These are phyloP conservation scores for Hydriomena furcata DNA, from an alignment of 2,888 invertebrate genomes.

Conservation along the genomic window DNA sequence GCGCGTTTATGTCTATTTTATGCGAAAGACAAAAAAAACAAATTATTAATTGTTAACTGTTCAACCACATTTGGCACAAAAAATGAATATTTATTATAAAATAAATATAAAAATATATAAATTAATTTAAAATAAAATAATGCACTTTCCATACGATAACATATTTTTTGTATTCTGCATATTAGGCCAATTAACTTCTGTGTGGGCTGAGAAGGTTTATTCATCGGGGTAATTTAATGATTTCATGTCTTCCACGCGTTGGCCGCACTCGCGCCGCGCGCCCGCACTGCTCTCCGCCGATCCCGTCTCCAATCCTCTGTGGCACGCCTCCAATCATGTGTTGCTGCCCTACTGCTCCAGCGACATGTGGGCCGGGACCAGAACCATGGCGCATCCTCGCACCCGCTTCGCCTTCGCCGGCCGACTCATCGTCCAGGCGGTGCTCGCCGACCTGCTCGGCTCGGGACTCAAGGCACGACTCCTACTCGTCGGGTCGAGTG, in stretches of 20 bases:
- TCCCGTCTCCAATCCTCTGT: conserved; percentile 93
- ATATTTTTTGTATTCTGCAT: too few species aligned
- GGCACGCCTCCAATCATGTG: conserved; percentile 96
- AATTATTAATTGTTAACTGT: too few species aligned
- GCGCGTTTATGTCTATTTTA: conserved; percentile 19
- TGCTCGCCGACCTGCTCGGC: conserved; percentile 80
- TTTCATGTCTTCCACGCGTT: conserved; percentile 93
- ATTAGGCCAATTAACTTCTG: too few species aligned
- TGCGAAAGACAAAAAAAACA: background rate
- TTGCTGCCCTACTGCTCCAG: conserved; percentile 97
- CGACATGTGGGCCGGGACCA: conserved; percentile 96
- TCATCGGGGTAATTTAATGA: background rate
- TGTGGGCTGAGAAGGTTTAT: too few species aligned
- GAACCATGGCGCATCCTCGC: conserved; percentile 68
- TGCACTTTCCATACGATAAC: too few species aligned
- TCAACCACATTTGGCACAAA: too few species aligned
- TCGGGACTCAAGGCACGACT: conserved; percentile 87
- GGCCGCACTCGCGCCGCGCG: conserved; percentile 93
- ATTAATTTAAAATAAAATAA: too few species aligned
- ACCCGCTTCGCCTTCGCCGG: conserved; percentile 93
- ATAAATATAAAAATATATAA: too few species aligned
- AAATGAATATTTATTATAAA: too few species aligned
- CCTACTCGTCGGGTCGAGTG: conserved; percentile 93
- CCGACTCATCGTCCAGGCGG: conserved; percentile 91
- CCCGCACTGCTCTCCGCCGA: conserved; percentile 94